Conservation (phyloP, 2,888 invertebrate genomes). For the Ariolimax columbianus region DNA sequence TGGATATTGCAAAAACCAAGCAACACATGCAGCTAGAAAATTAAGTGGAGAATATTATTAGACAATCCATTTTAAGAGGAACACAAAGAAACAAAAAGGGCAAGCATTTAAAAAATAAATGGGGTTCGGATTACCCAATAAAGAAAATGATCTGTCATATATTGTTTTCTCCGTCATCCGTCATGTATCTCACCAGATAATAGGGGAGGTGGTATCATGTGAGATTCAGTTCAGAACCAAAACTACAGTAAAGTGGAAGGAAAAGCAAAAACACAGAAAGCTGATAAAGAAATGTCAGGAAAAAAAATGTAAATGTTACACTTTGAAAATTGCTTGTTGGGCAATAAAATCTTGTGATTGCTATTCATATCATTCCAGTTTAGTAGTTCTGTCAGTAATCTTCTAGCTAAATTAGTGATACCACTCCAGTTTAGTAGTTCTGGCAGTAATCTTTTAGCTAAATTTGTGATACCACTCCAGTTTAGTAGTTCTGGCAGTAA, state of each 20-base stretch:
- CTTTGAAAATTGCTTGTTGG: not conserved
- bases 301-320: not conserved
- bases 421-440: too few relatives aligned
- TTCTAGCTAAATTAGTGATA: too few relatives aligned
- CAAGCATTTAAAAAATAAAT: not conserved
- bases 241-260: not conserved
- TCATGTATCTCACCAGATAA: slow-evolving; percentile 1
- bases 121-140: not conserved
- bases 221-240: not conserved
- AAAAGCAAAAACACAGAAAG: slow-evolving; percentile 17
- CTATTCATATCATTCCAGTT: too few relatives aligned
- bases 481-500: too few relatives aligned
- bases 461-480: too few relatives aligned
- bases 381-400: too few relatives aligned
- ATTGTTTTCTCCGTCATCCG: too few relatives aligned
- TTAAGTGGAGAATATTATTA: not conserved
- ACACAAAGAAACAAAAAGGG: not conserved
- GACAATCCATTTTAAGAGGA: not conserved
- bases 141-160: not conserved
- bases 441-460: too few relatives aligned
- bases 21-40: not conserved
- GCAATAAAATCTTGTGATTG: not conserved
- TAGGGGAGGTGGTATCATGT: too few relatives aligned
- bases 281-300: not conserved
- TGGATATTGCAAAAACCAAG: not conserved